These are phyloP conservation scores for Amphiprion percula DNA, from an alignment of 2,113 vertebrate genomes.

Conservation along the genomic window DNA sequence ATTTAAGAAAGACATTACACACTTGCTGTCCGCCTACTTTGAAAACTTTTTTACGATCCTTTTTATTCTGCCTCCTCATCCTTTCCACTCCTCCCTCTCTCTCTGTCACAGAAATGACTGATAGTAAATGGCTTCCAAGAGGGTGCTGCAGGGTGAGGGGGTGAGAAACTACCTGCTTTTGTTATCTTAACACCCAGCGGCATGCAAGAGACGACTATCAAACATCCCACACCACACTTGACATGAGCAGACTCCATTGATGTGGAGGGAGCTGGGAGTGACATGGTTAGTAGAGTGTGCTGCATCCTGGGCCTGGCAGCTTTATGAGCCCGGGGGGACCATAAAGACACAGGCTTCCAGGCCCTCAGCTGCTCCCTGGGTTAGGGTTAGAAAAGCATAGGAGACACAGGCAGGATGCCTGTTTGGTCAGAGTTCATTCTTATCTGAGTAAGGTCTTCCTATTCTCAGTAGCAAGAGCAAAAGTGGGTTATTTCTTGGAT, in stretches of 20 bases:
- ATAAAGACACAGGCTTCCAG: slow-evolving; percentile 67
- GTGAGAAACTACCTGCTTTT: slow-evolving; percentile 66
- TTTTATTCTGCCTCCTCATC: slow-evolving; percentile 58
- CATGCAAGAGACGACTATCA: slow-evolving; percentile 69
- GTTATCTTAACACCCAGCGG: slow-evolving; percentile 70
- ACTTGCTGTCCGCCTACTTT: slow-evolving; percentile 45
- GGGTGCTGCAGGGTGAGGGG: slow-evolving; percentile 51
- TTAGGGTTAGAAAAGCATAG: slow-evolving; percentile 74
- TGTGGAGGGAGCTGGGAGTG: slow-evolving; percentile 61
- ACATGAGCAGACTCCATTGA: slow-evolving; percentile 64
- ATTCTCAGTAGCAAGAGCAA: slow-evolving; percentile 39
- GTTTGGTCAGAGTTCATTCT: slow-evolving; percentile 67
- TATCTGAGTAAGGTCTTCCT: slow-evolving; percentile 59
- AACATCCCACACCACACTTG: slow-evolving; percentile 62
- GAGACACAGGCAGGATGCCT: slow-evolving; percentile 70
- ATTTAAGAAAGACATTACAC: slow-evolving; percentile 50
- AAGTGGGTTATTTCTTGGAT: slow-evolving; percentile 1
- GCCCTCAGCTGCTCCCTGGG: slow-evolving; percentile 44
- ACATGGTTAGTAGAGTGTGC: slow-evolving; percentile 58
- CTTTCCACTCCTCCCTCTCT: slow-evolving; percentile 50
- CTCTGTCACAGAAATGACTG: slow-evolving; percentile 55
- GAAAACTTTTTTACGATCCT: slow-evolving; percentile 63
- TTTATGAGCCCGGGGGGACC: slow-evolving; percentile 74
- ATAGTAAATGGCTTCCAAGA: slow-evolving; percentile 62
- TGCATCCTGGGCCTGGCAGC: slow-evolving; percentile 73